Evolutionary conservation across 1,140 invertebrate species (phyloP).

Genomic region (Trinorchestia longiramus): DNA sequence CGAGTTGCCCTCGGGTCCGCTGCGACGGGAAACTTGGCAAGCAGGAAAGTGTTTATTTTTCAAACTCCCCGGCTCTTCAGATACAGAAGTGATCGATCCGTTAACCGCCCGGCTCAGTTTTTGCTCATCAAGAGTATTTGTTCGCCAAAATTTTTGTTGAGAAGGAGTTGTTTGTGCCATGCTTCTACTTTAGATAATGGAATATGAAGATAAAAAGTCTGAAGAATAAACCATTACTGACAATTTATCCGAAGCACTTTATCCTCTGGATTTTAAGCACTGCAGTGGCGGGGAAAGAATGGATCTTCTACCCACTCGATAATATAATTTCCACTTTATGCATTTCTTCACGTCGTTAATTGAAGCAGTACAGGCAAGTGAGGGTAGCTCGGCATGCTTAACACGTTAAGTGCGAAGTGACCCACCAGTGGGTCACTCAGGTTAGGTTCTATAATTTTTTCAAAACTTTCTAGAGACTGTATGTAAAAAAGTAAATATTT

Average conservation of each 20-base stretch:
- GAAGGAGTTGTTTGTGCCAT: neutral
- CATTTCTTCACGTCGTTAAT: neutral
- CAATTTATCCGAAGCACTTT: neutral
- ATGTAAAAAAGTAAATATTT: too few relatives aligned
- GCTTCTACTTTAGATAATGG: neutral
- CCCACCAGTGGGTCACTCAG: too few relatives aligned
- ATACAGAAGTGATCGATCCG: neutral
- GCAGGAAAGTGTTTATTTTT: neutral
- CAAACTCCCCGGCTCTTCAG: neutral
- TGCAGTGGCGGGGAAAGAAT: neutral
- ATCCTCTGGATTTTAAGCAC: neutral
- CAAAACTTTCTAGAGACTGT: too few relatives aligned
- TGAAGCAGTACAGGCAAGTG: neutral
- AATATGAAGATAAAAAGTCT: neutral
- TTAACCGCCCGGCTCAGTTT: neutral
- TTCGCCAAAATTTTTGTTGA: neutral
- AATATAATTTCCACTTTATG: neutral
- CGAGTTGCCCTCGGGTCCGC: neutral
- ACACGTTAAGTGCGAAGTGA: neutral
- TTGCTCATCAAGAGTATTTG: neutral
- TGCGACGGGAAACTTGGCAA: neutral
- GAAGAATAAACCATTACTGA: neutral
- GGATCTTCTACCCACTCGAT: neutral
- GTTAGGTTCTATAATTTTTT: too few relatives aligned
- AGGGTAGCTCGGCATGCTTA: neutral